Evolutionary conservation across 2,113 vertebrate species (phyloP), one percentile per base, ranked within the genome.

Genomic region (Regulus satrapa): DNA sequence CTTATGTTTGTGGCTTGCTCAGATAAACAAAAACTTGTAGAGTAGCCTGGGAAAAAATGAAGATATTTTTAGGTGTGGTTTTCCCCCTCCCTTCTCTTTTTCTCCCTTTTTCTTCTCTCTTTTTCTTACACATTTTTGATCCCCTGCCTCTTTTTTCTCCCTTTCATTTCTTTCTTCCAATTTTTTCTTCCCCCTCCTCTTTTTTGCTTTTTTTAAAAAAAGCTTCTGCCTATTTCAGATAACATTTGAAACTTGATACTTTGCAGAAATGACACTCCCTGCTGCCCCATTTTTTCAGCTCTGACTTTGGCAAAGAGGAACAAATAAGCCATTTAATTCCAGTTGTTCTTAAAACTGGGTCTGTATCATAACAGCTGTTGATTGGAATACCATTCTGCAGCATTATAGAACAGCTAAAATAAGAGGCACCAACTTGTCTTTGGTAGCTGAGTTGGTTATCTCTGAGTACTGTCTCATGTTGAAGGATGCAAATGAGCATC

Each of bases 1-100:
- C 68, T 78, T 75, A n/a, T 21, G 13, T 68, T 51, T 71, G 52
- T 87, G 93, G 48, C 73, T 89, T 89, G 48, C 64, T 91, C 61
- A 68, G 80, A 82, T 95, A 91, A 94, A 92, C 56, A 91, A 66
- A 74, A 88, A 75, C 54, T 81, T 74, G 54, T 40, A n/a, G 68
- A 85, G 62, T 63, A 92, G 34, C 29, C 46, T 73, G 79, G 80
- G 63, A 36, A 83, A 77, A 84, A 88, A 59, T 6, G 10, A 91
- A 85, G 34, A 56, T 88, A 61, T 58, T 92, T 90, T 40, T 68
- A 54, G 58, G 45, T 88, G 79, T 88, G 58, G 36, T 85, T 84
- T 81, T 10, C 18, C 25, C 21, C 13, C 23, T 32, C 14, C 8
- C 11, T 14, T 15, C 8, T 29, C 7, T 14, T 45, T 32, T 41